These are phyloP conservation scores for Scaptodrosophila lebanonensis DNA, from an alignment of 1,140 invertebrate genomes.

Conservation along the genomic window DNA sequence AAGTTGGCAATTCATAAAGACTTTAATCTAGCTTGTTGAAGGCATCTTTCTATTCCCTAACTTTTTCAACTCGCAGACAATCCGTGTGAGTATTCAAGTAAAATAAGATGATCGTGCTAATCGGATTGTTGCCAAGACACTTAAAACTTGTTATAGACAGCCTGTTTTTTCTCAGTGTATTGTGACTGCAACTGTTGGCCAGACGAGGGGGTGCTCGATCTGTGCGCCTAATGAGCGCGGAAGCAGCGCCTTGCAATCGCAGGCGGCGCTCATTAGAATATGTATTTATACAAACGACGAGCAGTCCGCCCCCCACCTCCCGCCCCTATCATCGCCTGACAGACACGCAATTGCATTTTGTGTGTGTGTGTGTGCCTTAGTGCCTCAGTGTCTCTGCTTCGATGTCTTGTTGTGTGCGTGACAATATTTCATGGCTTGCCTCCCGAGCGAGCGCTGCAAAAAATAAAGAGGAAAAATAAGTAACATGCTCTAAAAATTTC, in stretches of 20 bases:
- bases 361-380: too few relatives aligned
- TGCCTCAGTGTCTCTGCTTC: too few relatives aligned
- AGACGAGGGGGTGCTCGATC: background rate
- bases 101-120: too few relatives aligned
- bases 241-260: slow-evolving; percentile 18
- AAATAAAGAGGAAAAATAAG: slow-evolving; percentile 1
- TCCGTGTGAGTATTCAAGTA: too few relatives aligned
- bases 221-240: slow-evolving; percentile 27
- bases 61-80: too few relatives aligned
- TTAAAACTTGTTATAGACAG: too few relatives aligned
- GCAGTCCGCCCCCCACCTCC: slow-evolving; percentile 7
- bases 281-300: slow-evolving; percentile 33
- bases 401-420: slow-evolving; percentile 42
- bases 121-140: too few relatives aligned
- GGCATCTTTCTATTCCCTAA: too few relatives aligned
- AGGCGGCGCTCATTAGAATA: slow-evolving; percentile 34
- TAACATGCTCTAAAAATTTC: slow-evolving; percentile 54
- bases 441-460: slow-evolving; percentile 25
- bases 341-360: too few relatives aligned
- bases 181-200: background rate
- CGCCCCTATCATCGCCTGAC: background rate
- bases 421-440: slow-evolving; percentile 59
- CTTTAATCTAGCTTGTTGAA: too few relatives aligned
- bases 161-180: too few relatives aligned
- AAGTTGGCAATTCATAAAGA: too few relatives aligned